These are phyloP conservation scores for Drosophila recens DNA, from an alignment of 2,888 invertebrate species.

Conservation along the genomic window DNA sequence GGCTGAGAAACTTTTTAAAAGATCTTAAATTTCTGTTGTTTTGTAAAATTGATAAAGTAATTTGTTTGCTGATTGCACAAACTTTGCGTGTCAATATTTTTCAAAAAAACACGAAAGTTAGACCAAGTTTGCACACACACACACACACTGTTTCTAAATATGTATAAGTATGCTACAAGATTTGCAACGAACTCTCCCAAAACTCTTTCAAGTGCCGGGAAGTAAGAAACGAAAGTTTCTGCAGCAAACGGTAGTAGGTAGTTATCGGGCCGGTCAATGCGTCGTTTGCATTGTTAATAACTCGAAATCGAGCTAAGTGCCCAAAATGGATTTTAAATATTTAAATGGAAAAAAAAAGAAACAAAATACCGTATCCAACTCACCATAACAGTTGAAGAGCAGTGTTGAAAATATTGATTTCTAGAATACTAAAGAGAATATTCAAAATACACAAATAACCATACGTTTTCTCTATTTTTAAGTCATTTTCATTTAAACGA, in stretches of 20 bases:
- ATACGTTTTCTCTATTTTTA: no score
- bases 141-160: not conserved
- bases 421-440: no score
- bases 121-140: constrained; percentile 33
- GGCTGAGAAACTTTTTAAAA: constrained; percentile 72
- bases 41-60: constrained; percentile 80
- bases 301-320: constrained; percentile 63
- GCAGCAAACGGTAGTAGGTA: constrained; percentile 6
- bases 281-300: constrained; percentile 67
- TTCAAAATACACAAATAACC: no score
- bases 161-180: constrained; percentile 4
- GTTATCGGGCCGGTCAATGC: constrained; percentile 45
- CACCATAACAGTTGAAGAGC: not conserved
- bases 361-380: no score
- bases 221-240: constrained; percentile 19
- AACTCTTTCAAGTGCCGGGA: constrained; percentile 30
- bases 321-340: constrained; percentile 7
- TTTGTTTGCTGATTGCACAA: constrained; percentile 80
- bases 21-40: constrained; percentile 79
- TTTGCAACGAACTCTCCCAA: constrained; percentile 24
- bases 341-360: constrained; percentile 1
- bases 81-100: constrained; percentile 80
- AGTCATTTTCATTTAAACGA: no score
- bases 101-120: constrained; percentile 60
- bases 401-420: no score